Evolutionary conservation across 1,140 invertebrate species (phyloP).

Genomic region (Drosophila sechellia): DNA sequence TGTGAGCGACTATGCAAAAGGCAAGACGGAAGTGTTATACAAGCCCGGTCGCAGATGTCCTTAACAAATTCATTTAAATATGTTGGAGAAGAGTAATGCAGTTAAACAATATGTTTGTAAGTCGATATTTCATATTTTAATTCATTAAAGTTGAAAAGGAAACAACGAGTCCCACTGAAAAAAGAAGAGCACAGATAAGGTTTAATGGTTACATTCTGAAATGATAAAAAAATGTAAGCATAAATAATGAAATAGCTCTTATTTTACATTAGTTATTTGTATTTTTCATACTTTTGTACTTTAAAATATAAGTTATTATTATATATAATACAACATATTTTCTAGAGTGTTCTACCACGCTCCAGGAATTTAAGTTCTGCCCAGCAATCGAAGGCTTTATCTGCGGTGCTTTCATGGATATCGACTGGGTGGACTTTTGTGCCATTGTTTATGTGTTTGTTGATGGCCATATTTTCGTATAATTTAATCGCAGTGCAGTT

Average conservation of each 20-base stretch:
- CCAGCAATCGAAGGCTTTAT: slow-evolving; percentile 1
- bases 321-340: neutral
- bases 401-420: neutral
- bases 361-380: neutral
- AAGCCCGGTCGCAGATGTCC: slow-evolving; percentile 53
- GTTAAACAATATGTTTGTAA: slow-evolving; percentile 6
- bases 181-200: neutral
- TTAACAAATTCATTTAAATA: slow-evolving; percentile 17
- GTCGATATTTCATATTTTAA: slow-evolving; percentile 2
- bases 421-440: slow-evolving; percentile 3
- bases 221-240: neutral
- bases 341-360: no score
- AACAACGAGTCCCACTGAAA: neutral
- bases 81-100: slow-evolving; percentile 7
- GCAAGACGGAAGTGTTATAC: slow-evolving; percentile 64
- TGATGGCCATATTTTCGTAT: slow-evolving; percentile 54
- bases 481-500: slow-evolving; percentile 50
- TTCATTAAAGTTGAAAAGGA: slow-evolving; percentile 2
- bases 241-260: neutral
- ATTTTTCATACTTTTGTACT: no score
- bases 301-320: no score
- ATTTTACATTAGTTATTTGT: no score
- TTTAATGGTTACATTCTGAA: neutral
- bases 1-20: slow-evolving; percentile 27
- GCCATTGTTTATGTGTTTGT: slow-evolving; percentile 38